Evolutionary conservation across 2,888 invertebrate genomes (phyloP), one percentile per base, ranked within the genome.

Genomic region (Griposia aprilina): DNA sequence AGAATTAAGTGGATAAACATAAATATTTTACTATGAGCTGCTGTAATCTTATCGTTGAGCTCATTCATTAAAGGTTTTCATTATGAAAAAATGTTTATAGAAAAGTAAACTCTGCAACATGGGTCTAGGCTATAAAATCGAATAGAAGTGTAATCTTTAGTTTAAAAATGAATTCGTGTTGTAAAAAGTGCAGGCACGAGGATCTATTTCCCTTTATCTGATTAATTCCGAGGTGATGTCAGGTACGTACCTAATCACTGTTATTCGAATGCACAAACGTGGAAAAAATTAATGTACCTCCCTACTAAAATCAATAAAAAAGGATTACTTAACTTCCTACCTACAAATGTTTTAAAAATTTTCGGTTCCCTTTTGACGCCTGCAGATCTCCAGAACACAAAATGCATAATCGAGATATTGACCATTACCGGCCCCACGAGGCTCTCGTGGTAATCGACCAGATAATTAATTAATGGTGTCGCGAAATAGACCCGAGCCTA

Each of bases 61-160:
- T 79, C 74, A 82, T 84, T 86, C 74, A 83, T 87, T 79, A 88
- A 85, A 78, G 80, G 76, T 72, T 74, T 73, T 82, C 75, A 83
- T 84, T 80, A 83, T 74, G 71, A 80, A 74, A 74, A 74, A 74
- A 73, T 72, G 65, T 66, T 81, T 70, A 78, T 70, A 55, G 73
- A 36, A 78, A 70, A 75, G 59, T 45, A 68, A 74, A 68, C 81
- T 78, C 50, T 81, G 41, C 41, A 26, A 63, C 62, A 63, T 74
- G 57, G 65, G 52, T 63, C 63, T 60, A 72, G 45, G 65, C 74
- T 74, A 59, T 78, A 78, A 75, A 72, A 81, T 82, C 30, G 52
- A 71, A 78, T 71, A 45, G 10, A 45, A 69, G 17, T 41, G 13
- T 52, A 6, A 11, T 23, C 23, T 67, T 67, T 66, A 52, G n/a